A percentile compares a stretch with the other conserved stretches of the same genome.
Conservation (phyloP, 2,113 vertebrate genomes). For the Hylia prasina region DNA sequence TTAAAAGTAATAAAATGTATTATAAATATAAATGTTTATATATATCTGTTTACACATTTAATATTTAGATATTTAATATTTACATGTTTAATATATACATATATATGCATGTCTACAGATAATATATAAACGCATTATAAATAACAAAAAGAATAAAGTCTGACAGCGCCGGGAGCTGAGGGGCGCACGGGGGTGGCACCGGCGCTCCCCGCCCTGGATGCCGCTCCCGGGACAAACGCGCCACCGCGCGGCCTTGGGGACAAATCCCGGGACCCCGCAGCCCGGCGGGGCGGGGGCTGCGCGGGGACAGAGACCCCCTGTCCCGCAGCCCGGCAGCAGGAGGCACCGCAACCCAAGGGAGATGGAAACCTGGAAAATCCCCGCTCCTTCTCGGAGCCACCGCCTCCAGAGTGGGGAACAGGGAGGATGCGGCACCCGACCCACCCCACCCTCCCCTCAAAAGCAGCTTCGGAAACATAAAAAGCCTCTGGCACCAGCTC, state of each 20-base stretch:
- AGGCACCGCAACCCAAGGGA: not conserved
- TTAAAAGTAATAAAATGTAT: not conserved
- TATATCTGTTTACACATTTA: too few species aligned
- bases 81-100: too few species aligned
- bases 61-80: not conserved
- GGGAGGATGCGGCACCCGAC: not conserved
- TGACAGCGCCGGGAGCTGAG: rapidly evolving
- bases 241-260: not conserved
- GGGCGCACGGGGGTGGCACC: not conserved
- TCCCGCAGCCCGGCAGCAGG: not conserved
- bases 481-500: not conserved
- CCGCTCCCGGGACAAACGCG: not conserved
- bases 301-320: not conserved
- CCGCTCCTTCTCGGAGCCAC: not conserved
- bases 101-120: not conserved
- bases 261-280: not conserved
- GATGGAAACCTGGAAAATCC: not conserved
- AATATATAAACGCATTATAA: rapidly evolving
- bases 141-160: rapidly evolving
- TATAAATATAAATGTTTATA: too few species aligned
- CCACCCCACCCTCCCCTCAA: not conserved
- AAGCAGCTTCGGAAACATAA: too few species aligned
- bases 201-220: not conserved
- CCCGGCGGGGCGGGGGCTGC: not conserved
- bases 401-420: rapidly evolving